These are phyloP conservation scores for Mus pahari DNA, from an alignment of 2,113 vertebrate genomes.

Conservation along the genomic window DNA sequence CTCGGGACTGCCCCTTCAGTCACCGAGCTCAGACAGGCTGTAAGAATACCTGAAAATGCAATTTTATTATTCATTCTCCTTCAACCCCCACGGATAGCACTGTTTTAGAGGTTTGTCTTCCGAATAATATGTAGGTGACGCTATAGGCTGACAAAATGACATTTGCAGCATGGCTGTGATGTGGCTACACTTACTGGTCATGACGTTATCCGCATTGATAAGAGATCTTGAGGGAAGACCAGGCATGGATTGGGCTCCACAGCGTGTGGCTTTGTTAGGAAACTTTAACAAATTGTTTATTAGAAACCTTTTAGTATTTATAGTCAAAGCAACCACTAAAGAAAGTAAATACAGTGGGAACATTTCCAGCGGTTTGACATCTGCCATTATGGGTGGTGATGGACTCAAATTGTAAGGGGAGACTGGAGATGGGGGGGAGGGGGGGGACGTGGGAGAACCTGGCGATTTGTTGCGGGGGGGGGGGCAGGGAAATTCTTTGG, in stretches of 20 bases:
- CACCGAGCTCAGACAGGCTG: constrained; percentile 37
- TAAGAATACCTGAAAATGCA: constrained; percentile 27
- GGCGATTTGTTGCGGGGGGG: constrained; percentile 23
- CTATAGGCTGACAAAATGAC: constrained; percentile 37
- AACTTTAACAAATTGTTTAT: constrained; percentile 64
- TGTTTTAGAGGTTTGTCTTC: constrained; percentile 62
- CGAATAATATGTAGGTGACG: constrained; percentile 63
- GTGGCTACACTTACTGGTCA: background rate
- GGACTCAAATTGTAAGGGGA: constrained; percentile 44
- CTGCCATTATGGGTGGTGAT: constrained; percentile 55
- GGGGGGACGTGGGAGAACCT: background rate
- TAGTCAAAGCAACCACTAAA: background rate
- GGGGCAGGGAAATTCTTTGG: constrained; percentile 75
- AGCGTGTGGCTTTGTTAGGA: constrained; percentile 16
- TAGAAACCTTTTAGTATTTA: background rate
- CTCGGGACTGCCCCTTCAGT: constrained; percentile 63
- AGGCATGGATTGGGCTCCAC: background rate
- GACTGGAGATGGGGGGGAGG: background rate
- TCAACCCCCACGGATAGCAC: background rate
- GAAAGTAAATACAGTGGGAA: constrained; percentile 24
- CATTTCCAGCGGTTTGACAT: constrained; percentile 45
- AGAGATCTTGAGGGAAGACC: background rate
- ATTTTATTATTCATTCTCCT: background rate
- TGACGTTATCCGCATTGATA: background rate
- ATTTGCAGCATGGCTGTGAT: constrained; percentile 1